Percentiles rank a stretch among this genome's conserved stretches.
Conservation (phyloP, 2,797 vertebrate species). For the Phyllotis vaccarum region DNA sequence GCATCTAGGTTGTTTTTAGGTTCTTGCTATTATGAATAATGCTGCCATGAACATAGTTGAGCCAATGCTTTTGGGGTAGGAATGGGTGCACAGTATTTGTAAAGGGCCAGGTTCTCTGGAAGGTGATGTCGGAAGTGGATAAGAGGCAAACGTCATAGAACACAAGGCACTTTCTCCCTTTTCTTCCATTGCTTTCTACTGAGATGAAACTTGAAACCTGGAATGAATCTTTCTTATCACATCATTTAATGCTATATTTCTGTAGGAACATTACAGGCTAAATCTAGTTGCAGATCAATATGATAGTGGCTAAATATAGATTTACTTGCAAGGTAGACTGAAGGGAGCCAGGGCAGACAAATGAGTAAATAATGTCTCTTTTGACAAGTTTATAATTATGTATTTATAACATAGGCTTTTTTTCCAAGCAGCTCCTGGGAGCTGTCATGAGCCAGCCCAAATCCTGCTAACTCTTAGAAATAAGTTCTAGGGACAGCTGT, state of each 20-base stretch:
- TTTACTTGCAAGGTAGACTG: slow-evolving; percentile 86
- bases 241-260: slow-evolving; percentile 74
- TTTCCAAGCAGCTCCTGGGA: slow-evolving; percentile 85
- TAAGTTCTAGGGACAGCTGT: slow-evolving; percentile 56
- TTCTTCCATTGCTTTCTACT: slow-evolving; percentile 36
- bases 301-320: slow-evolving; percentile 87
- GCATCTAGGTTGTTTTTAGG: too few relatives aligned
- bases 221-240: slow-evolving; percentile 71
- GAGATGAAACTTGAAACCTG: neutral
- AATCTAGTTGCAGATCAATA: slow-evolving; percentile 88
- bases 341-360: slow-evolving; percentile 88
- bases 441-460: slow-evolving; percentile 80
- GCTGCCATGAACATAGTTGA: too few relatives aligned
- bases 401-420: slow-evolving; percentile 86
- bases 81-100: neutral
- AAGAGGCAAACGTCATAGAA: neutral
- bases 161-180: neutral
- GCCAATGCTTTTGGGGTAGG: too few relatives aligned
- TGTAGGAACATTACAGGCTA: slow-evolving; percentile 77
- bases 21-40: too few relatives aligned
- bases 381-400: slow-evolving; percentile 89
- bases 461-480: slow-evolving; percentile 67
- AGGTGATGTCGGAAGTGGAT: neutral
- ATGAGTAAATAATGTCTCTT: slow-evolving; percentile 88
- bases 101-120: neutral